Conservation (phyloP, 2,797 vertebrate genomes). For the Rousettus madagascariensis region DNA sequence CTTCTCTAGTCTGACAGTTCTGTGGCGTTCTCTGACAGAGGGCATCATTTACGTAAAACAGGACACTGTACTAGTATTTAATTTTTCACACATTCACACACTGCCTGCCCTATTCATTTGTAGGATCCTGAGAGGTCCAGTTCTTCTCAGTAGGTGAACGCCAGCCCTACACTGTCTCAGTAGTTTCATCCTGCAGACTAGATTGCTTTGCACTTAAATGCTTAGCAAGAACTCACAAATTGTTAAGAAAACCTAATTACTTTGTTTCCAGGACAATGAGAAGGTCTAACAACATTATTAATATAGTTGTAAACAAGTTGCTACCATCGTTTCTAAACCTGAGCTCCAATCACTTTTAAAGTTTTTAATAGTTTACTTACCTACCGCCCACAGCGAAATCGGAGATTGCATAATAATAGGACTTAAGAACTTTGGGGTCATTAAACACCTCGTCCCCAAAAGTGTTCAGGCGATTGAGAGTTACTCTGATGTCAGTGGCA, state of each 20-base stretch:
- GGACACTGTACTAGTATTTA: neutral
- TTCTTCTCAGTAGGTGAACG: neutral
- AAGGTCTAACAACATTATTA: neutral
- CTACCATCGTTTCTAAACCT: neutral
- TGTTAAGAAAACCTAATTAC: neutral
- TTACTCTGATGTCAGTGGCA: conserved; percentile 96
- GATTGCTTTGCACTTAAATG: neutral
- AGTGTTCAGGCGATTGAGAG: conserved; percentile 97
- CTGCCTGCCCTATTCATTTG: neutral
- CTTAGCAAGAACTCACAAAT: neutral
- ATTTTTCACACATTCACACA: neutral
- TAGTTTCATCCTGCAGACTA: neutral
- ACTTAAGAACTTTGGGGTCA: conserved; percentile 98
- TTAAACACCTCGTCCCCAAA: conserved; percentile 99
- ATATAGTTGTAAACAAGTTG: neutral
- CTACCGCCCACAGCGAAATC: conserved; percentile 98
- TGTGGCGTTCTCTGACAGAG: neutral
- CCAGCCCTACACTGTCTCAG: neutral
- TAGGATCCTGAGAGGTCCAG: neutral
- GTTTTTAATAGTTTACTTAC: conserved; percentile 83
- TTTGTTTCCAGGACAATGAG: neutral
- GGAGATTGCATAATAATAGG: conserved; percentile 98
- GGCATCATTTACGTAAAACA: neutral
- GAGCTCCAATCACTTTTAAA: conserved; percentile 7
- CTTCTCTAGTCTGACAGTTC: neutral